Evolutionary conservation across 1,140 invertebrate species (phyloP).

Genomic region (Micrasema longulum): DNA sequence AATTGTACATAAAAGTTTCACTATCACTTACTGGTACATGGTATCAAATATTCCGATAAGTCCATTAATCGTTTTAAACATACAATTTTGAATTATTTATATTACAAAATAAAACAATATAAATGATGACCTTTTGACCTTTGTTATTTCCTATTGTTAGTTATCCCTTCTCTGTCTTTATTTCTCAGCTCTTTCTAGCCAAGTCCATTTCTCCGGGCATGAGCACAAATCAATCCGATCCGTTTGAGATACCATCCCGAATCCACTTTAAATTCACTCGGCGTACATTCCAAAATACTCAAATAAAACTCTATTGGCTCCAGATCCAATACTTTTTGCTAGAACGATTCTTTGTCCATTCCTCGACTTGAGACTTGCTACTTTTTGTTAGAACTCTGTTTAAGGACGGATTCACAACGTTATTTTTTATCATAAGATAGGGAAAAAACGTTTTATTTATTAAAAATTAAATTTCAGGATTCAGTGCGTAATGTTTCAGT

Average conservation of each 20-base stretch:
- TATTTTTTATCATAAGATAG: neutral
- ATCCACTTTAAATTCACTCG: constrained; percentile 48
- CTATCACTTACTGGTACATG: too few species aligned
- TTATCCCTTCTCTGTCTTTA: too few species aligned
- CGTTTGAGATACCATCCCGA: constrained; percentile 45
- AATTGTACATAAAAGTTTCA: too few species aligned
- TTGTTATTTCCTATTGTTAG: too few species aligned
- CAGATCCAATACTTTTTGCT: neutral
- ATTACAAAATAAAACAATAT: too few species aligned
- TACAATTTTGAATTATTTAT: too few species aligned
- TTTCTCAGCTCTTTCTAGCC: too few species aligned
- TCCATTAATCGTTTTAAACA: too few species aligned
- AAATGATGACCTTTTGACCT: too few species aligned
- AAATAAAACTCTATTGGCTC: constrained; percentile 48
- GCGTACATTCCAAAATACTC: constrained; percentile 48
- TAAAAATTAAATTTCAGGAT: neutral
- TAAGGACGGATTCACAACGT: neutral
- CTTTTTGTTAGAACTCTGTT: neutral
- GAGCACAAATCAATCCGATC: constrained; percentile 42
- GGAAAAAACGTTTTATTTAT: neutral
- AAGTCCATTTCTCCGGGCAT: constrained; percentile 9
- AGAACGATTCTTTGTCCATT: constrained; percentile 16
- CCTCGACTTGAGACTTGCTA: neutral
- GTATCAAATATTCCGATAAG: too few species aligned
- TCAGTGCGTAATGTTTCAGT: neutral